These are phyloP conservation scores for Heliconius ismenius DNA, from an alignment of 2,888 invertebrate genomes.

Conservation along the genomic window DNA sequence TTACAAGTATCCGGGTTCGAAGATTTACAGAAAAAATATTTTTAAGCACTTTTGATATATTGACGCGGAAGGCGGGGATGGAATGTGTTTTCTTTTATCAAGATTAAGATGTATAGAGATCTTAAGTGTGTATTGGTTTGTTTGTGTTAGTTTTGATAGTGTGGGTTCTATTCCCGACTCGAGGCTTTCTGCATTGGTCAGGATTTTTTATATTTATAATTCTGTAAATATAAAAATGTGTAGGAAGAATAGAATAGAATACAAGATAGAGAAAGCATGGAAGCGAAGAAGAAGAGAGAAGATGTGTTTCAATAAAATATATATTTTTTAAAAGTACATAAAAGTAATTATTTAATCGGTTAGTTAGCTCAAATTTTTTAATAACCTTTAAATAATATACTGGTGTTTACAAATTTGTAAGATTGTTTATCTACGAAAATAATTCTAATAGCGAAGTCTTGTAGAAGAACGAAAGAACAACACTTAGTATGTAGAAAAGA, in stretches of 20 bases:
- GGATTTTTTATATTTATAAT: no score
- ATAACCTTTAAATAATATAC: background rate
- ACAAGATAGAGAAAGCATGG: no score
- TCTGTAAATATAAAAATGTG: no score
- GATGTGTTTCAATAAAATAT: no score
- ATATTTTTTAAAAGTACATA: no score
- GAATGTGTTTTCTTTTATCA: conserved; percentile 15
- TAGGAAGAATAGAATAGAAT: no score
- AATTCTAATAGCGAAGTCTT: conserved; percentile 34
- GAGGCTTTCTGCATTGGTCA: background rate
- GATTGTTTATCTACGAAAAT: background rate
- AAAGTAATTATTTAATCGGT: no score
- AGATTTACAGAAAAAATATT: conserved; percentile 34
- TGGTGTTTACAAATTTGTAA: background rate
- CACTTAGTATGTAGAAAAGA: conserved; percentile 19
- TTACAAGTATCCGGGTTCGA: conserved; percentile 42
- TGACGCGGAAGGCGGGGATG: conserved; percentile 27
- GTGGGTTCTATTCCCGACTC: background rate
- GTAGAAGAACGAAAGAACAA: conserved; percentile 32
- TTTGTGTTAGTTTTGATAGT: background rate
- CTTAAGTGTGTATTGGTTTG: background rate
- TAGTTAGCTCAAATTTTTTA: no score
- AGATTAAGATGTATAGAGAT: conserved; percentile 14
- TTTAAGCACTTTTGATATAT: conserved; percentile 37
- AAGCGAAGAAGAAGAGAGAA: no score